Evolutionary conservation across 2,113 vertebrate species (phyloP).

Genomic region (Tringa solitaria): DNA sequence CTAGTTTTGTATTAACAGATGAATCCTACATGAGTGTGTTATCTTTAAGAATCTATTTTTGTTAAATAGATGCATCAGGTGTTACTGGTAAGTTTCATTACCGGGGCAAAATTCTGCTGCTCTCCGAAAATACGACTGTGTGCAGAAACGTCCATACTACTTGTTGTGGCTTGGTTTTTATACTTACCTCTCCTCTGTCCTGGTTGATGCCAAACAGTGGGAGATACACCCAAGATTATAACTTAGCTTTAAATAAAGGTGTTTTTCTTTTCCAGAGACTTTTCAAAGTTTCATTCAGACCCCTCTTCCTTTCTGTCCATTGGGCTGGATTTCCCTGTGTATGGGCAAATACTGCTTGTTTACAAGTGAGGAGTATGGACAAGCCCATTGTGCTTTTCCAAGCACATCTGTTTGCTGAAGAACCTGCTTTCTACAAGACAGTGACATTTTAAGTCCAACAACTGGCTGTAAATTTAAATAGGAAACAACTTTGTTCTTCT

Average conservation of each 20-base stretch:
- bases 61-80: constrained; percentile 4
- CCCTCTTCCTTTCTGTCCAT: background rate
- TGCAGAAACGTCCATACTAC: background rate
- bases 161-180: background rate
- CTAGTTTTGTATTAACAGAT: background rate
- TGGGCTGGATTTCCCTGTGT: background rate
- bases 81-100: constrained; percentile 64
- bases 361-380: background rate
- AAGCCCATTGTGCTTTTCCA: background rate
- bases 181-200: background rate
- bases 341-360: background rate
- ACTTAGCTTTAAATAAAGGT: constrained; percentile 39
- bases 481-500: background rate
- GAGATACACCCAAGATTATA: background rate
- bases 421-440: background rate
- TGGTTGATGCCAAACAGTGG: background rate
- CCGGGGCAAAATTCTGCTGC: background rate
- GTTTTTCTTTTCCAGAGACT: background rate
- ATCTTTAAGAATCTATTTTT: constrained; percentile 23
- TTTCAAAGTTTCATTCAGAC: background rate
- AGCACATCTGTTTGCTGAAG: background rate
- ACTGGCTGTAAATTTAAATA: background rate
- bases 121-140: background rate
- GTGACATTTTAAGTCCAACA: background rate
- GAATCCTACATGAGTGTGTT: background rate